phyloP scores from a whole-genome alignment of 2,888 invertebrate genomes.

The Epinotia ramella region DNA sequence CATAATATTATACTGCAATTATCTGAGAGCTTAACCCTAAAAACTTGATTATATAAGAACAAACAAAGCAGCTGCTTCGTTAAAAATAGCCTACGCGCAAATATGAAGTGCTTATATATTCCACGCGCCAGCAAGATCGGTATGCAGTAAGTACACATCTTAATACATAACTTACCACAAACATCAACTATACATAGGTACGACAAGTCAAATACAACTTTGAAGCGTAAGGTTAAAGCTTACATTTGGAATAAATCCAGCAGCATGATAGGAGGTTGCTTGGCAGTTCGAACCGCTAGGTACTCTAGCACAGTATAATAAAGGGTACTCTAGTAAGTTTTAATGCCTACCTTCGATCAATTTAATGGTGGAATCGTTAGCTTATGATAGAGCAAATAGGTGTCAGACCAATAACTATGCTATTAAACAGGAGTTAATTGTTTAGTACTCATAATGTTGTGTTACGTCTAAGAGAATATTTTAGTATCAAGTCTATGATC shows the following conservation, averaged over 20 bases:
- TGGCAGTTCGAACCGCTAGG: background rate
- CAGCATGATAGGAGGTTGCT: constrained; percentile 1
- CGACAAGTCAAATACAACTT: background rate
- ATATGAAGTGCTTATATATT: constrained; percentile 15
- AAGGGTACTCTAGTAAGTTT: too few species aligned
- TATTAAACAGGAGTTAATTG: constrained; percentile 16
- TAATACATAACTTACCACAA: constrained; percentile 3
- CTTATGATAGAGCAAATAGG: constrained; percentile 7
- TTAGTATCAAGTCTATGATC: background rate
- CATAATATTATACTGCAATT: background rate
- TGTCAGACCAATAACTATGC: constrained; percentile 3
- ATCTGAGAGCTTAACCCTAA: constrained; percentile 19
- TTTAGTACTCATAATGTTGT: constrained; percentile 3
- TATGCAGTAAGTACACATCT: constrained; percentile 25
- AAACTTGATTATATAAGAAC: constrained; percentile 19
- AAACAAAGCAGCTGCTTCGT: constrained; percentile 3
- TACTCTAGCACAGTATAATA: too few species aligned
- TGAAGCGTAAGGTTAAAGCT: background rate
- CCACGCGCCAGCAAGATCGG: background rate
- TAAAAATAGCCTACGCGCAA: constrained; percentile 26
- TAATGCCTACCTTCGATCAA: constrained; percentile 19
- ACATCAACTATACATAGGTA: background rate
- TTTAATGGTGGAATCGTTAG: constrained; percentile 22
- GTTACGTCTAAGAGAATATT: background rate
- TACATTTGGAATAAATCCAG: background rate